phyloP scores from a whole-genome alignment of 1,140 invertebrate genomes.

The Bursaphelenchus mucronatus region DNA sequence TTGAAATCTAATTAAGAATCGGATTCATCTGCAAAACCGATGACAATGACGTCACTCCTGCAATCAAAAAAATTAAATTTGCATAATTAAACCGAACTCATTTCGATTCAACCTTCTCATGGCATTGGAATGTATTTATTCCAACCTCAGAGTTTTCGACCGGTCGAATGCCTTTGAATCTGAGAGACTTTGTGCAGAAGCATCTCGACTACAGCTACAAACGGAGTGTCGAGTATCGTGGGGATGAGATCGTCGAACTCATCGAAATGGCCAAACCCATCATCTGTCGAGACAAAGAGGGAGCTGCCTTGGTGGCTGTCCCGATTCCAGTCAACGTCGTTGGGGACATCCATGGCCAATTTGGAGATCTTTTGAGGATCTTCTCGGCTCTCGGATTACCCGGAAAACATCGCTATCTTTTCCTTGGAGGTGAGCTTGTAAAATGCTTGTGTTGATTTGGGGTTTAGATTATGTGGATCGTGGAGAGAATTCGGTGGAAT shows the following conservation, averaged over 20 bases:
- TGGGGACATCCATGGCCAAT: conserved; percentile 32
- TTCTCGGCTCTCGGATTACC: conserved; percentile 15
- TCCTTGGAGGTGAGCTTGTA: conserved; percentile 12
- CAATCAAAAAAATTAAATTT: too few species aligned
- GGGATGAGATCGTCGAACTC: conserved; percentile 19
- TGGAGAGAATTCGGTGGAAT: conserved; percentile 28
- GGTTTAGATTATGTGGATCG: conserved; percentile 34
- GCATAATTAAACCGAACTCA: too few species aligned
- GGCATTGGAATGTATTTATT: too few species aligned
- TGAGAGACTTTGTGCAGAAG: conserved; percentile 1
- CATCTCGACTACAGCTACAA: conserved; percentile 12
- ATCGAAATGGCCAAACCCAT: conserved; percentile 10
- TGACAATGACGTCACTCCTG: too few species aligned
- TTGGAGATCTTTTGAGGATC: conserved; percentile 21
- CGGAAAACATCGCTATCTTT: conserved; percentile 9
- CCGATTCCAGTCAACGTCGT: conserved; percentile 22
- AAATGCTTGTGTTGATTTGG: not conserved
- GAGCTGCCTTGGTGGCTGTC: conserved; percentile 23
- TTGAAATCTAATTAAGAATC: too few species aligned
- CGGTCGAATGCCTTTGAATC: conserved; percentile 7
- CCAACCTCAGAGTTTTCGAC: too few species aligned
- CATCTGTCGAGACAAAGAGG: conserved; percentile 3
- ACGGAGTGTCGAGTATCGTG: conserved; percentile 13
- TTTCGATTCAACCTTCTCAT: too few species aligned
- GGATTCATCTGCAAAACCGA: too few species aligned